Conservation (phyloP, 1,140 invertebrate genomes). For the Pararge aegeria region DNA sequence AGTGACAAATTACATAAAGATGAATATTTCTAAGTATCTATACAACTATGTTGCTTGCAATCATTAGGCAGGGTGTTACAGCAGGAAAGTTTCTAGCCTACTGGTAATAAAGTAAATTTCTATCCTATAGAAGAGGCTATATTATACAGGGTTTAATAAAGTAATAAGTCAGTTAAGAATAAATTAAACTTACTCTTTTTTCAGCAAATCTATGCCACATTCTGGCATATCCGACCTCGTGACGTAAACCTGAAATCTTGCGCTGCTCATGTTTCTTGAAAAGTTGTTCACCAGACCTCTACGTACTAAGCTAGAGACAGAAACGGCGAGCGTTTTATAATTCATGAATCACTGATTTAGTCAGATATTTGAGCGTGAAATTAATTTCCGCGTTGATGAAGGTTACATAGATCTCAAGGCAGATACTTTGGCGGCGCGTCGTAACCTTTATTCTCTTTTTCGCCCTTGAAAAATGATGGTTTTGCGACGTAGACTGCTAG, state of each 20-base stretch:
- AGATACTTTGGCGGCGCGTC: constrained; percentile 61
- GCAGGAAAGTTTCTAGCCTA: too few relatives aligned
- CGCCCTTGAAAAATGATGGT: constrained; percentile 65
- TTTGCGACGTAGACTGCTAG: constrained; percentile 63
- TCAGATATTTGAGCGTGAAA: constrained; percentile 25
- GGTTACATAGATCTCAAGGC: constrained; percentile 37
- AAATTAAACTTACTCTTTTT: constrained; percentile 60
- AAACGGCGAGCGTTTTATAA: constrained; percentile 50
- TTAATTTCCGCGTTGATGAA: constrained; percentile 33
- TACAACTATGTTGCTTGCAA: too few relatives aligned
- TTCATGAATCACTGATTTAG: constrained; percentile 51
- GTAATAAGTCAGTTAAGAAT: background rate
- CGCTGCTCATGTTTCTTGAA: constrained; percentile 55
- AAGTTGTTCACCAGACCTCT: constrained; percentile 28
- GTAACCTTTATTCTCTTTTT: constrained; percentile 38
- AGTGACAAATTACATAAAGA: too few relatives aligned
- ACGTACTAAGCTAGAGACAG: constrained; percentile 39
- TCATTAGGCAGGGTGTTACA: too few relatives aligned
- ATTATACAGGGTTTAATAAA: too few relatives aligned
- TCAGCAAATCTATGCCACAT: constrained; percentile 75
- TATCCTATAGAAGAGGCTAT: too few relatives aligned
- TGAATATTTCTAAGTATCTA: too few relatives aligned
- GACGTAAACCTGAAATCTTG: constrained; percentile 66
- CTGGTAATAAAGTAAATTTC: too few relatives aligned
- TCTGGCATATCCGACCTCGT: constrained; percentile 78